These are phyloP conservation scores for Chaetura pelagica DNA, from an alignment of 2,113 vertebrate genomes.

Conservation along the genomic window DNA sequence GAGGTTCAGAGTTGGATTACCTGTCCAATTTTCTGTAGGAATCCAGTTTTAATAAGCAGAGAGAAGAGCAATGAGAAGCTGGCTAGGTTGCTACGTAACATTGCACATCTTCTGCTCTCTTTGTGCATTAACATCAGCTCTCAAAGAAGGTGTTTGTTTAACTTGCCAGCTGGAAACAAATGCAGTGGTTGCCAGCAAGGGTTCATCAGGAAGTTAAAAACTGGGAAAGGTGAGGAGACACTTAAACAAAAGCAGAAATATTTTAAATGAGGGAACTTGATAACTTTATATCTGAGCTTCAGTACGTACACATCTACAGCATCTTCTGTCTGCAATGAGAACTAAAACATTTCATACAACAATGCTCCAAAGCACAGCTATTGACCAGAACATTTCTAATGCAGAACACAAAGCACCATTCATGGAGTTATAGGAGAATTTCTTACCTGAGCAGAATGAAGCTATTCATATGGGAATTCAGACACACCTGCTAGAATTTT, in stretches of 20 bases:
- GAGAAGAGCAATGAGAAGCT: neutral
- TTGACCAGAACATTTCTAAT: neutral
- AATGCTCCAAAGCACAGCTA: neutral
- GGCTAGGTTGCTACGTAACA: neutral
- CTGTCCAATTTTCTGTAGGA: neutral
- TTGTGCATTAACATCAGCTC: neutral
- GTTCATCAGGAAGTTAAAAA: slow-evolving; percentile 45
- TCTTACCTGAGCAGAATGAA: neutral
- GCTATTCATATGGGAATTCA: neutral
- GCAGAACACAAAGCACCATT: neutral
- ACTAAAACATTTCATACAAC: neutral
- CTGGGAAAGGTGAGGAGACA: neutral
- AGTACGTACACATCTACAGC: neutral
- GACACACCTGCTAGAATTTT: neutral
- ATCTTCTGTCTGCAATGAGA: neutral
- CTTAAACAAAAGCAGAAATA: neutral
- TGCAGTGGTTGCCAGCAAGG: neutral
- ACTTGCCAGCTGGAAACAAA: slow-evolving; percentile 4
- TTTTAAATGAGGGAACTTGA: neutral
- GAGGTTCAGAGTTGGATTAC: neutral
- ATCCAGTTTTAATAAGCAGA: neutral
- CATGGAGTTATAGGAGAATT: neutral
- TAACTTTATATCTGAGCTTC: neutral
- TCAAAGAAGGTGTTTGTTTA: neutral
- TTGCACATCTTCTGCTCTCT: neutral